Evolutionary conservation across 2,797 vertebrate species (phyloP).

Genomic region (Silurus aristotelis): DNA sequence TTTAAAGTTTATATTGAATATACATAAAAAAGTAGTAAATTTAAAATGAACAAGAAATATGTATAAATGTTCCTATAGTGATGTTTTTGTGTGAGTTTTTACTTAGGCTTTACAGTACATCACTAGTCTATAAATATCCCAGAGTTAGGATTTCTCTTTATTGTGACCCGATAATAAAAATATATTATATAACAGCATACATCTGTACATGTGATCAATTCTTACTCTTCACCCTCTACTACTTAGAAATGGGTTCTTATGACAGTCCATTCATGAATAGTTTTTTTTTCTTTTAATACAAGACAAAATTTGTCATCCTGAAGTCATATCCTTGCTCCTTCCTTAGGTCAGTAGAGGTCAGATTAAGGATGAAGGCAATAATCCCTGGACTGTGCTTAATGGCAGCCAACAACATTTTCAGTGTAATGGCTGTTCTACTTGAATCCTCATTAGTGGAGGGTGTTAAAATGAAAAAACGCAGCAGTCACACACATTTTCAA

Average conservation of each 20-base stretch:
- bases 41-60: not conserved
- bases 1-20: not conserved
- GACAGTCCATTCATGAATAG: slow-evolving; percentile 54
- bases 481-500: slow-evolving; percentile 40
- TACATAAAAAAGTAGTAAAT: not conserved
- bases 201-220: not conserved
- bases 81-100: not conserved
- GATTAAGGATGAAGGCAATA: slow-evolving; percentile 58
- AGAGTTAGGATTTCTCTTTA: not conserved
- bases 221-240: not conserved
- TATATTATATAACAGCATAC: not conserved
- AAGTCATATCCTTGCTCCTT: slow-evolving; percentile 8
- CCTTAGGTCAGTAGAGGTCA: slow-evolving; percentile 54
- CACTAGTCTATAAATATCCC: not conserved
- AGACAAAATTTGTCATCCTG: slow-evolving; percentile 54
- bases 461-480: slow-evolving; percentile 57
- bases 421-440: slow-evolving; percentile 63
- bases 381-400: slow-evolving; percentile 67
- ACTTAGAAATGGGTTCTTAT: not conserved
- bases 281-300: slow-evolving; percentile 67
- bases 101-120: not conserved
- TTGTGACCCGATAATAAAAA: not conserved
- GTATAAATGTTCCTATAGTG: not conserved
- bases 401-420: slow-evolving; percentile 65
- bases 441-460: slow-evolving; percentile 57